Base-by-base conservation (phyloP, 2,888 invertebrate species). In the Macrosoma leucophasiata region DNA sequence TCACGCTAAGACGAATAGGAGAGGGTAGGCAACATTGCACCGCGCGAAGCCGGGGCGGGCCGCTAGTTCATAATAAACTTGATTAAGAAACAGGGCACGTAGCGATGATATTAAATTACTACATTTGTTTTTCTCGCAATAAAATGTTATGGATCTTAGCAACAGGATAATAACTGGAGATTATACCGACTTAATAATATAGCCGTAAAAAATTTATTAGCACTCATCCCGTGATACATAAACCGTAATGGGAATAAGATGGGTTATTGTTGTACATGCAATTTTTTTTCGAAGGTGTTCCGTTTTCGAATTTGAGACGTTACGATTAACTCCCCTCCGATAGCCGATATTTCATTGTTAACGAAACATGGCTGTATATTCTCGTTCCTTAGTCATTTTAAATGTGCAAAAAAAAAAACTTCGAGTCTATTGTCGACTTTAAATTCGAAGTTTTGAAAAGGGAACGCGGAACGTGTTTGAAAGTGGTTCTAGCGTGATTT, bases 401-500 rank as follows among this genome's bases (percentile, higher is more conserved):
- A 55, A 59, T 55, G 64, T 47, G 73, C 72, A 49, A 68, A 78
- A 75, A 72, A 62, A 59, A 58, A 51, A 50, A 62, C 50, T 53
- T 55, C 43, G 43, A 46, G 43, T 42, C 58, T 50, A 70, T 73
- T 75, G 71, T 71, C 46, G 38, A 55, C 36, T 44, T 46, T 21
- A 37, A 50, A 39, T 44, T 50, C 27, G 39, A 48, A 49, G 42
- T 55, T 62, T 66, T 57, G 30, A 62, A 69, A 58, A 46, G 46
- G 48, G 62, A 73, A 72, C 66, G 55, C 46, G 29, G 38, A 36
- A 39, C 39, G 18, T 13, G 30, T 41, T 68, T 53, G 47, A 35
- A 47, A 46, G 39, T 43, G 45, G 29, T 29, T 24, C 18, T 51
- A 33, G 39, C 20, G 37, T 51, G 44, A 59, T 56, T 67, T 66